Base-by-base conservation (phyloP, 1,140 invertebrate genomes). In the Magallana angulata region DNA sequence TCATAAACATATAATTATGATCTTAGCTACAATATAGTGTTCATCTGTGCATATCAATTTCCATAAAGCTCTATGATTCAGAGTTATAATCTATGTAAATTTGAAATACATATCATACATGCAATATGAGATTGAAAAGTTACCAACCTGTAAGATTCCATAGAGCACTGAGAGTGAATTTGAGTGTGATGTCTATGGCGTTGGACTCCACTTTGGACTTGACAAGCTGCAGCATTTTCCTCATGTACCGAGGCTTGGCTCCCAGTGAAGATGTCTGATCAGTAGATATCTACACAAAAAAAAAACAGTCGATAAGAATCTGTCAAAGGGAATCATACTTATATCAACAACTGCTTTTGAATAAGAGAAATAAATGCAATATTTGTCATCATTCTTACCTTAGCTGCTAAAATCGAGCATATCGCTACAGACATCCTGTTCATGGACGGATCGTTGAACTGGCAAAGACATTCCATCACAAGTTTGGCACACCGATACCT, bases 341-440 rank as follows among this genome's bases (percentile, higher is more conserved):
- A 48, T 48, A 48, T 48, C 36, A 48, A 48, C 36, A 48, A 5
- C 5, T 48, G 36, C 36, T 48, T 48, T 48, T 48, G 36, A 48
- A 48, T 48, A 48, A 48, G 36, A 48, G 36, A 48, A 48, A 48
- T 4, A 48, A 48, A 48, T 48, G 5, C 36, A 48, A 48, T 48
- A 48, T 5, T 5, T 48, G 36, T 48, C 36, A 12, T 64, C 11
- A 11, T 12, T 76, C 81, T 92, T 90, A 96, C 95, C 96, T 95
- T 96, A 8, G 95, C 95, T 85, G 95, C 95, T 5, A 96, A 93
- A 88, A 97, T 97, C 84, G 97, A 97, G 92, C 97, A 97, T 89
- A 98, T 97, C 3, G 97, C 97, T 16, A 97, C 97, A 64, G 97
- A 97, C 97, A 98, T 97, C 83, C 97, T 95, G 92, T 97, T 97